Percentiles rank a stretch among this genome's conserved stretches.
Conservation (phyloP, 2,888 invertebrate species). For the Sinotaia quadrata region DNA sequence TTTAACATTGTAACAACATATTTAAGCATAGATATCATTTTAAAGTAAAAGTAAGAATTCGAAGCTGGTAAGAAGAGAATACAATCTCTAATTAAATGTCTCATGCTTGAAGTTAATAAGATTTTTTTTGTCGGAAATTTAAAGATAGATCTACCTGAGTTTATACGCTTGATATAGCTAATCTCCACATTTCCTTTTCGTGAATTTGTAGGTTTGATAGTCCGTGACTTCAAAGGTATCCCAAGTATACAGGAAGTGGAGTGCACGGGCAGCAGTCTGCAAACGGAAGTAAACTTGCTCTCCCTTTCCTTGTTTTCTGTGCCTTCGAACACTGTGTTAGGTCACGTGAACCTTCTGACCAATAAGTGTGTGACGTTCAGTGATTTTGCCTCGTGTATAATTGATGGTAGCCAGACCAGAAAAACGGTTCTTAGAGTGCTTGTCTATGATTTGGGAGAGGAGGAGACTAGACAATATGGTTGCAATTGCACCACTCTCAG, state of each 20-base stretch:
- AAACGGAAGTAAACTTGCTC: slow-evolving; percentile 13
- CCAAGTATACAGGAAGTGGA: slow-evolving; percentile 25
- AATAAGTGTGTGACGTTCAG: slow-evolving; percentile 13
- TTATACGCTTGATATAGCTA: no score
- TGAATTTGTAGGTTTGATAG: slow-evolving; percentile 20
- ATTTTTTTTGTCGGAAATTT: no score
- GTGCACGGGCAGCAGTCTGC: slow-evolving; percentile 11
- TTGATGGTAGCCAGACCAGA: not conserved
- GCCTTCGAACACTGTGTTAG: not conserved
- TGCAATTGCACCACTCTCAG: slow-evolving; percentile 1
- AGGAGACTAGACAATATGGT: slow-evolving; percentile 2
- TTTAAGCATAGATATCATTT: no score
- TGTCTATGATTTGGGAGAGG: not conserved
- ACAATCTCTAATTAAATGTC: no score
- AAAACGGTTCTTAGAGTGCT: slow-evolving; percentile 8
- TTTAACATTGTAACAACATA: no score
- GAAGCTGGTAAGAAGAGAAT: no score
- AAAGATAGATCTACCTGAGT: no score
- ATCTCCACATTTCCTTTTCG: no score
- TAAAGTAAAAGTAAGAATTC: no score
- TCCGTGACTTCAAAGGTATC: slow-evolving; percentile 15
- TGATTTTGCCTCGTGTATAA: slow-evolving; percentile 13
- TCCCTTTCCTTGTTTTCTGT: slow-evolving; percentile 2
- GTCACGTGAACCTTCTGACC: not conserved
- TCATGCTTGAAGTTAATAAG: no score